Evolutionary conservation across 2,888 invertebrate genomes (phyloP).

Genomic region (Eristalis arbustorum): DNA sequence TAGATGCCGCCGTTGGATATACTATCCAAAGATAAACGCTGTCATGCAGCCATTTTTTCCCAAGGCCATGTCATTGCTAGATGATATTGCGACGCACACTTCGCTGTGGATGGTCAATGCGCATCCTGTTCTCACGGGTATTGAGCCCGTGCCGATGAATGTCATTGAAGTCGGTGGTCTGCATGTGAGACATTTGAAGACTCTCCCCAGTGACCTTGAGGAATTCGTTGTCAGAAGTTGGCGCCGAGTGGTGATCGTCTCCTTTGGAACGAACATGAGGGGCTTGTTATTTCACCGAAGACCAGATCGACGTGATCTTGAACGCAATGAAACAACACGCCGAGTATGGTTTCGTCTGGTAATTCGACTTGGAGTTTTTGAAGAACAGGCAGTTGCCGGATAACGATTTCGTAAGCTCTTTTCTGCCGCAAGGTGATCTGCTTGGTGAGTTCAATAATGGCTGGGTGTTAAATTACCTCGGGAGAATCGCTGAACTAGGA

Average conservation of each 20-base stretch:
- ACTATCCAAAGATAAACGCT: constrained; percentile 68
- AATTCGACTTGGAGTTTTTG: constrained; percentile 71
- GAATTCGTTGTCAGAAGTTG: constrained; percentile 73
- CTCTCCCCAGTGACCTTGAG: constrained; percentile 72
- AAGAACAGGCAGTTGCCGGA: constrained; percentile 64
- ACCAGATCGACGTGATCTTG: constrained; percentile 64
- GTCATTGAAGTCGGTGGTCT: constrained; percentile 77
- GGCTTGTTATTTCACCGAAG: constrained; percentile 46
- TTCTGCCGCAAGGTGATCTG: constrained; percentile 72
- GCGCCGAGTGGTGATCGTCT: constrained; percentile 76
- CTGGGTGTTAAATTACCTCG: too few relatives aligned
- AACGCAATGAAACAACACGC: constrained; percentile 72
- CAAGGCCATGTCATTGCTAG: constrained; percentile 59
- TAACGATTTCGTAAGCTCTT: constrained; percentile 68
- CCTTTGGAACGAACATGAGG: constrained; percentile 75
- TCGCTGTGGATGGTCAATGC: constrained; percentile 76
- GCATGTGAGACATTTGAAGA: constrained; percentile 74
- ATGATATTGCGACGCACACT: constrained; percentile 70
- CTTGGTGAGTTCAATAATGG: constrained; percentile 18
- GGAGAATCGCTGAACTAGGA: too few relatives aligned
- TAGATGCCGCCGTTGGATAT: constrained; percentile 25
- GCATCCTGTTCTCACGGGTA: constrained; percentile 75
- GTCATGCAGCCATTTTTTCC: constrained; percentile 68
- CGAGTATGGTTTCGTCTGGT: constrained; percentile 78
- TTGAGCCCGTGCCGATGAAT: constrained; percentile 76